Evolutionary conservation across 2,113 vertebrate genomes (phyloP).

Genomic region (Gasterosteus nipponicus): DNA sequence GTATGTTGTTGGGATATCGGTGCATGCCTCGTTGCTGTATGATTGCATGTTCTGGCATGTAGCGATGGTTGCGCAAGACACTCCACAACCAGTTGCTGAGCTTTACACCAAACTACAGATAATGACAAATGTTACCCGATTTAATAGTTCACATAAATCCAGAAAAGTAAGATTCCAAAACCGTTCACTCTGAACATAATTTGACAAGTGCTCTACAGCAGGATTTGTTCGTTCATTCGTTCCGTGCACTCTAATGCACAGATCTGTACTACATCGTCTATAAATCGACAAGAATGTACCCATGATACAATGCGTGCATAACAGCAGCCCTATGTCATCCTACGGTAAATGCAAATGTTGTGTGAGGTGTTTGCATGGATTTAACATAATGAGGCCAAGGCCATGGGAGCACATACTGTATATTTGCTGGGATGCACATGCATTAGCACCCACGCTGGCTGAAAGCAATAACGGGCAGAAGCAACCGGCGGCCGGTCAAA

Average conservation of each 20-base stretch:
- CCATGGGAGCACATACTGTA: not conserved
- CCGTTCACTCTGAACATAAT: constrained; percentile 8
- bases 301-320: not conserved
- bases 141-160: constrained; percentile 44
- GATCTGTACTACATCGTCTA: not conserved
- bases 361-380: constrained; percentile 12
- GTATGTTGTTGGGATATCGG: constrained; percentile 3
- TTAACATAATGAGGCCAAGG: not conserved
- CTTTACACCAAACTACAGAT: constrained; percentile 5
- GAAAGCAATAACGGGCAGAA: constrained; percentile 15
- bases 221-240: not conserved
- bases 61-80: constrained; percentile 37
- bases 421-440: not conserved
- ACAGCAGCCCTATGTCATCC: constrained; percentile 1
- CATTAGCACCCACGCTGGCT: not conserved
- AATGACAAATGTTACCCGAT: constrained; percentile 36
- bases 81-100: constrained; percentile 20
- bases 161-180: constrained; percentile 36
- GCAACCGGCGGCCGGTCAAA: not conserved
- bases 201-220: constrained; percentile 11
- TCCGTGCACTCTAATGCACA: not conserved
- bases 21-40: constrained; percentile 16
- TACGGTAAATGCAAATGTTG: constrained; percentile 1
- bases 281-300: constrained; percentile 38
- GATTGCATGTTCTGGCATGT: constrained; percentile 57